A percentile compares a stretch with the other conserved stretches of the same genome.
These are phyloP conservation scores for Drosophila jambulina DNA, from an alignment of 1,140 invertebrate genomes.

Conservation along the genomic window DNA sequence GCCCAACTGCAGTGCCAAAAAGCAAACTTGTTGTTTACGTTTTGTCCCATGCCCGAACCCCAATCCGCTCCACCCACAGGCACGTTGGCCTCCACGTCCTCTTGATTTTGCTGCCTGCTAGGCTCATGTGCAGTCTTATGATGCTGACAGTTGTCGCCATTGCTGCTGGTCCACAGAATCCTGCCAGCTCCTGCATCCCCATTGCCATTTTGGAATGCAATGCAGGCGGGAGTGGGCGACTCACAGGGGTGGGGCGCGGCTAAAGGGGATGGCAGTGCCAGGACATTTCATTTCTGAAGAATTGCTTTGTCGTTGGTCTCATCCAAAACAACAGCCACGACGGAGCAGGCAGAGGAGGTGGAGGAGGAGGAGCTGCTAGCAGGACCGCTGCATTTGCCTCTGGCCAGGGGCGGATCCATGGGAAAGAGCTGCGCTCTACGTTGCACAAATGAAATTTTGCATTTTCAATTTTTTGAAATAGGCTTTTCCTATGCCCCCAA, in stretches of 20 bases:
- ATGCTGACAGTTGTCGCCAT: conserved; percentile 75
- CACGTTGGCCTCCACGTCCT: not conserved
- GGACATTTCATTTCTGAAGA: conserved; percentile 84
- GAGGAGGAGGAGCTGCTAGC: conserved; percentile 35
- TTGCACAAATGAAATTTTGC: conserved; percentile 83
- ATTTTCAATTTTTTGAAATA: conserved; percentile 84
- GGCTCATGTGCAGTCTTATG: conserved; percentile 69
- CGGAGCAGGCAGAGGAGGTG: not conserved
- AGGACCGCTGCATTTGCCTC: conserved; percentile 56
- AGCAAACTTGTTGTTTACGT: conserved; percentile 74
- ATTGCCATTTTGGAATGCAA: conserved; percentile 65
- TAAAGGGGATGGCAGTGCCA: conserved; percentile 27
- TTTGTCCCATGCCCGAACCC: conserved; percentile 43
- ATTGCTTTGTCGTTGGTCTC: conserved; percentile 72
- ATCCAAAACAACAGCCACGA: conserved; percentile 62
- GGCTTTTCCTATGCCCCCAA: conserved; percentile 67
- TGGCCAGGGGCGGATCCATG: conserved; percentile 20
- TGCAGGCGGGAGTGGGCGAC: conserved; percentile 45
- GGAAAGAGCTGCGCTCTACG: conserved; percentile 33
- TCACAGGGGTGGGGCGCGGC: not conserved
- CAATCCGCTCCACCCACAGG: not conserved
- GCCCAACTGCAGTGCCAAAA: conserved; percentile 66
- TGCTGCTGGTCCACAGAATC: conserved; percentile 45
- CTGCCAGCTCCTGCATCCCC: conserved; percentile 19
- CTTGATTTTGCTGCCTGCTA: conserved; percentile 39